phyloP scores from a whole-genome alignment of 2,113 vertebrate genomes.

The Melanostigma gelatinosum region DNA sequence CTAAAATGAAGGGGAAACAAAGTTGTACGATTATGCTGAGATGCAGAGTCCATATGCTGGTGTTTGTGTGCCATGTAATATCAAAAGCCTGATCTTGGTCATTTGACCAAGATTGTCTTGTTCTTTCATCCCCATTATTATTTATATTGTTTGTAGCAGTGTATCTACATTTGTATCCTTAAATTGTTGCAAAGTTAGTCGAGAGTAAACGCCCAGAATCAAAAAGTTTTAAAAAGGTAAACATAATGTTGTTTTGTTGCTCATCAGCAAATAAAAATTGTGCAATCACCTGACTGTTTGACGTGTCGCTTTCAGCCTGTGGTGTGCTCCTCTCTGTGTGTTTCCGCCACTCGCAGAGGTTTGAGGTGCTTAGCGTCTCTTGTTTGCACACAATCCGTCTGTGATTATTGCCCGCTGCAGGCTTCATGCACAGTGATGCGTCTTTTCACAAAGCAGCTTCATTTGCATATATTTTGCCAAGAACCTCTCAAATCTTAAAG shows the following conservation, averaged over 20 bases:
- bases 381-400: conserved; percentile 83
- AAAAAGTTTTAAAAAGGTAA: conserved; percentile 42
- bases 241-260: conserved; percentile 31
- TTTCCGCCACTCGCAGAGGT: conserved; percentile 55
- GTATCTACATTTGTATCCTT: neutral
- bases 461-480: conserved; percentile 77
- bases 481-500: conserved; percentile 61
- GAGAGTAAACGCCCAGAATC: neutral
- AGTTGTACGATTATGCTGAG: conserved; percentile 55
- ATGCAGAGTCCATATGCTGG: conserved; percentile 17
- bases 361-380: conserved; percentile 79
- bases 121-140: neutral
- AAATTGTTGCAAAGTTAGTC: neutral
- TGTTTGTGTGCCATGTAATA: conserved; percentile 26
- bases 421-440: conserved; percentile 53
- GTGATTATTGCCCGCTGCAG: conserved; percentile 78
- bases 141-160: neutral
- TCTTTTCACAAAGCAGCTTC: conserved; percentile 67
- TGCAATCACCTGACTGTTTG: conserved; percentile 58
- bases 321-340: conserved; percentile 38
- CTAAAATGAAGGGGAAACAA: conserved; percentile 7
- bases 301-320: conserved; percentile 36
- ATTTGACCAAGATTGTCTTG: conserved; percentile 1
- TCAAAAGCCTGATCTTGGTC: conserved; percentile 21
- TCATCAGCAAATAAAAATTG: conserved; percentile 42